phyloP scores from a whole-genome alignment of 2,113 vertebrate species.

The Willisornis vidua region DNA sequence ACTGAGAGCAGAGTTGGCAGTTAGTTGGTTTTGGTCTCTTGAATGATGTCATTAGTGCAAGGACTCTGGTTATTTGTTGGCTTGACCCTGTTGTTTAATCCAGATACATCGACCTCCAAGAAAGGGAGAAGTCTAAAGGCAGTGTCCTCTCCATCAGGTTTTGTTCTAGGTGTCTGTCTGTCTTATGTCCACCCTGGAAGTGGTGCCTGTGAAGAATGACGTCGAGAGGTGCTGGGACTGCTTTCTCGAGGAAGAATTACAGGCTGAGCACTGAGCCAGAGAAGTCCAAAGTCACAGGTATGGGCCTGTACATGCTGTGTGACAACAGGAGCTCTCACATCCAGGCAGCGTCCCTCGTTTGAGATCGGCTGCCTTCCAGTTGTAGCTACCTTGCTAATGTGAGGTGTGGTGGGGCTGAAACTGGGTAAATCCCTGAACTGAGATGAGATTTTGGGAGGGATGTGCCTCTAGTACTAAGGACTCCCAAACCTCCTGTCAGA shows the following conservation, averaged over 20 bases:
- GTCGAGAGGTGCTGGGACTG: constrained; percentile 83
- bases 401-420: neutral
- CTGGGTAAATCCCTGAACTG: neutral
- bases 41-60: neutral
- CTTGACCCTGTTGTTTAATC: constrained; percentile 29
- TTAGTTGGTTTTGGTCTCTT: neutral
- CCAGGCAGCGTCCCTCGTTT: rapidly evolving
- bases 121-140: neutral
- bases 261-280: constrained; percentile 87
- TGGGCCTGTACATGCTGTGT: neutral
- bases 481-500: neutral
- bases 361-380: neutral
- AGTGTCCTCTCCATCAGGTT: neutral
- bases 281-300: constrained; percentile 88
- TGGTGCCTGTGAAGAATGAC: constrained; percentile 82
- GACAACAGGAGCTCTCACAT: neutral
- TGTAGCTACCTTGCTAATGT: neutral
- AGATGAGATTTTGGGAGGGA: neutral
- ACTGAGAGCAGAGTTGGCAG: neutral
- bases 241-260: constrained; percentile 87
- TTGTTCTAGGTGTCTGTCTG: rapidly evolving
- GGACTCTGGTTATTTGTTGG: neutral
- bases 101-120: neutral
- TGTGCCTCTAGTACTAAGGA: neutral
- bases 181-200: neutral